Base-by-base conservation (phyloP, 2,797 vertebrate genomes). In the Peromyscus aztecus region DNA sequence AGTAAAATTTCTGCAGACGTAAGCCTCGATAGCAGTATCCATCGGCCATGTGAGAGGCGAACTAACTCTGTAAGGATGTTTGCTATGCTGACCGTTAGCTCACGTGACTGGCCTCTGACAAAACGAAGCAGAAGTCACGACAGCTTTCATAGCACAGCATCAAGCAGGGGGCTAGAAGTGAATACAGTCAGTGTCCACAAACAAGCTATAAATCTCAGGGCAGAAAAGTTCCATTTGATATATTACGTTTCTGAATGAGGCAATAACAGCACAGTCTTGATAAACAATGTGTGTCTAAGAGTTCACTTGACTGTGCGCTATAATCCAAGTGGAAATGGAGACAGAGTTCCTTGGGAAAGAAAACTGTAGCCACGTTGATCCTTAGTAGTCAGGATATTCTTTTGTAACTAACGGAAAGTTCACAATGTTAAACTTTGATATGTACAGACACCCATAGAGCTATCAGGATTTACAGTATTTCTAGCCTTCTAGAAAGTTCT, bases 381-480 rank as follows among this genome's bases (percentile, higher is more conserved):
- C 63, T 43, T 9, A 46, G 43, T 27, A 76, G 40, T 76, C 55
- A 59, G 81, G 85, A 57, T 90, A 43, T 63, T 71, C 77, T 84
- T 83, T 95, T 31, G 57, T 65, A 80, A 43, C 27, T 59, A 27
- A 52, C 5, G 0, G 31, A 81, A 83, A 94, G 55, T 88, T 57
- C 55, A 76, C 49, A 92, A 12, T 94, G 71, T 92, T 75, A 84
- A 92, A 69, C 57, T 94, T 92, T 71, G 61, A 23, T 59, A 46
- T 37, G 4, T 43, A n/a, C 77, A 94, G 49, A 65, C 40, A 73
- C 37, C 21, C 52, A 49, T 52, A 75, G 29, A 89, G 29, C n/a
- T 19, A 83, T 37, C 61, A 86, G 52, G 31, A 91, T 82, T 89
- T 76, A 67, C 13, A 90, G 0, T 80, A 52, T 59, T 87, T 81